Conservation (phyloP, 92 coral and sea anemone species). For the Muricea muricata region DNA sequence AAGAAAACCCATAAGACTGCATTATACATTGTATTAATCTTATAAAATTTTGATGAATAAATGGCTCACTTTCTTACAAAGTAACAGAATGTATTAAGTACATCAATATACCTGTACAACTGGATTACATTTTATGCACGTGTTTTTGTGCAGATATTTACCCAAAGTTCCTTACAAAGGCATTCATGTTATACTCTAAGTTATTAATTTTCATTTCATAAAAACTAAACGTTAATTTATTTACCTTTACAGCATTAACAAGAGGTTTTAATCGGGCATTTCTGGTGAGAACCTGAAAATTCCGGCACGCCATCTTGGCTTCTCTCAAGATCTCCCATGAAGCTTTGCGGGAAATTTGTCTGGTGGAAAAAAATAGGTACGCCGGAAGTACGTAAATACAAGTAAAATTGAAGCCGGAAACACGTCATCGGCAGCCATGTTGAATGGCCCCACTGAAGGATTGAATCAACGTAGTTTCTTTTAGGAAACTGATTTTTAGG, state of each 20-base stretch:
- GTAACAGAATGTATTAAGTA: neutral
- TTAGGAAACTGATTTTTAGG: too few species aligned
- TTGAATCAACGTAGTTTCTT: too few species aligned
- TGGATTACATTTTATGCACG: neutral
- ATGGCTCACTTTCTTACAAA: neutral
- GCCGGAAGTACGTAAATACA: neutral
- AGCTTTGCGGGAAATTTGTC: neutral
- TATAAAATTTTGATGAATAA: neutral
- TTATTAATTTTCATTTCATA: neutral
- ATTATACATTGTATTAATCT: neutral
- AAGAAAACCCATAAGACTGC: neutral
- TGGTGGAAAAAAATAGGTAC: neutral
- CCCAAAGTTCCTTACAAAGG: neutral
- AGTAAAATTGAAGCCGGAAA: too few species aligned
- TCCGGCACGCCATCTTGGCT: constrained; percentile 99
- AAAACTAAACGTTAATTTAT: neutral
- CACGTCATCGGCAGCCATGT: too few species aligned
- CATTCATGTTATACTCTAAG: neutral
- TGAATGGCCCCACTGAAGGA: too few species aligned
- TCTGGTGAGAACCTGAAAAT: constrained; percentile 36
- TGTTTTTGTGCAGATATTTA: neutral
- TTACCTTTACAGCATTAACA: constrained; percentile 25
- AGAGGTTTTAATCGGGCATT: constrained; percentile 27
- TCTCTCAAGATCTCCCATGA: constrained; percentile 68
- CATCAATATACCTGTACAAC: neutral